Evolutionary conservation across 2,797 vertebrate genomes (phyloP), one percentile per base, ranked within the genome.

Genomic region (Gymnothorax javanicus): DNA sequence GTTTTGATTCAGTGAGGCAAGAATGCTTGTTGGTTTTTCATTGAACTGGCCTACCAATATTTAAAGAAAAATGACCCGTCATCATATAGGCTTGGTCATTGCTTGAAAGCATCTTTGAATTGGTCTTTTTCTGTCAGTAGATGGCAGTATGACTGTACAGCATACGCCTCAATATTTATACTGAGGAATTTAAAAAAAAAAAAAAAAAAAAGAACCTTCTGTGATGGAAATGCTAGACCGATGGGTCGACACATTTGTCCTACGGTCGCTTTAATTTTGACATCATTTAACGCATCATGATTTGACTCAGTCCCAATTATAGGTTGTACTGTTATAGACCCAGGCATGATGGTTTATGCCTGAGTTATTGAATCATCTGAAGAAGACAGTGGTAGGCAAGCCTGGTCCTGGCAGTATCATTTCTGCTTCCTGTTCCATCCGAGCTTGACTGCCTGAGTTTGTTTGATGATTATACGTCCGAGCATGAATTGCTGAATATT

Each of bases 101-200:
- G 13, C 12, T 33, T 11, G 9, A 15, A 75, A 6, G 12, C 5
- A 5, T 33, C 9, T 13, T 12, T 69, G 25, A 69, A 69, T 8
- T n/a, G 5, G 0, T 75, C 23, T 75, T 12, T 73, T 75, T 75
- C 11, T 75, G 25, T 75, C 71, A 43, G 25, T 75, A 75, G 71
- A 12, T 75, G 71, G 71, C 71, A 75, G 71, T 75, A 75, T 75
- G 71, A 75, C 33, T 75, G 43, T 43, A 73, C 33, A n/a, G 25
- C 71, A 6, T 15, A 43, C 13, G 11, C 33, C 71, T 75, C 33
- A 43, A 43, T 75, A 69, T 69, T 69, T n/a, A 25, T n/a, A 69
- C 23, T 9, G n/a, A 69, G 23, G 9, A n/a, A n/a, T 25, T 69
- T 25, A 12, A n/a, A 7, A 59, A 59, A 69, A n/a, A 12, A n/a